Conservation (phyloP, 2,797 vertebrate genomes). For the Pangasius mekongensis region DNA sequence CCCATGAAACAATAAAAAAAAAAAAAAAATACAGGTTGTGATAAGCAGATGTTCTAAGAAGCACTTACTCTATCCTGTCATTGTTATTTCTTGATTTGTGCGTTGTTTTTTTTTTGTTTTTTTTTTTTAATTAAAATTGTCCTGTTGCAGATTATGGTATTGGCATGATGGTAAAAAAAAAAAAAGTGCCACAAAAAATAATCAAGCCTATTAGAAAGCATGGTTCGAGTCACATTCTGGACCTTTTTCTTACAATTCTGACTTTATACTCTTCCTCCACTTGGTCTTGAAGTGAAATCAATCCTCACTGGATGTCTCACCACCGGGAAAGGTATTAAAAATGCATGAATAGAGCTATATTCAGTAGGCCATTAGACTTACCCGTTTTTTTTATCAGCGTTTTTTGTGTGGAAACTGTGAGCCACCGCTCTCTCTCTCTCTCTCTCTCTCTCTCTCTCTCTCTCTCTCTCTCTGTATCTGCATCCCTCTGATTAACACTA, state of each 20-base stretch:
- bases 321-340: conserved; percentile 46
- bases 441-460: too few relatives aligned
- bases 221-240: not conserved
- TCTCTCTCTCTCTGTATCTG: not conserved
- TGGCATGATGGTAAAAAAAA: not conserved
- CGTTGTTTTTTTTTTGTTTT: too few relatives aligned
- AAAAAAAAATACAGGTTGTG: not conserved
- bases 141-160: not conserved
- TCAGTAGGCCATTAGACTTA: conserved; percentile 43
- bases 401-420: conserved; percentile 7
- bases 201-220: not conserved
- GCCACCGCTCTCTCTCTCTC: not conserved
- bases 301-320: conserved; percentile 35
- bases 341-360: conserved; percentile 48
- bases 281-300: conserved; percentile 37
- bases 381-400: conserved; percentile 29
- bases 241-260: conserved; percentile 1
- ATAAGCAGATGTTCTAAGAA: not conserved
- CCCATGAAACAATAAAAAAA: not conserved
- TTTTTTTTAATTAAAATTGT: not conserved
- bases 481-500: not conserved
- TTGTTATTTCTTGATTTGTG: not conserved
- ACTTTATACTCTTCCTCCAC: conserved; percentile 15
- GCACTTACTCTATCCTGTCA: not conserved
- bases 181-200: not conserved